Conservation (phyloP, 2,113 vertebrate species). For the Cavia porcellus region DNA sequence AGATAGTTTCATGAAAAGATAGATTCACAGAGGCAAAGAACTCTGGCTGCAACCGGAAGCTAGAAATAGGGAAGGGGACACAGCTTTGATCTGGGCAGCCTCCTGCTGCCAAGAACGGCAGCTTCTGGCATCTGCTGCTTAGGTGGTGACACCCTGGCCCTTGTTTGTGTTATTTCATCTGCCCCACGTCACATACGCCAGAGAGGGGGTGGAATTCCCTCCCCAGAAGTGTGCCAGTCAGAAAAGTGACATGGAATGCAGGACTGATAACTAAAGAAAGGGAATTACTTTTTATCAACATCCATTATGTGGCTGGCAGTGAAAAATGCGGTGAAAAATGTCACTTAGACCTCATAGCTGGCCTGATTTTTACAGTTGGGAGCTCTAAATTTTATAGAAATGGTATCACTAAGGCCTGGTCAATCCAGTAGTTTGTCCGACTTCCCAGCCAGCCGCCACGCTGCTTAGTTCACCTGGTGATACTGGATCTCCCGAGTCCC, state of each 20-base stretch:
- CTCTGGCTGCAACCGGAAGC: neutral
- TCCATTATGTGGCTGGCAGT: neutral
- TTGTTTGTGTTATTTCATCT: neutral
- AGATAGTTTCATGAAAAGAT: neutral
- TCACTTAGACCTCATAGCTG: neutral
- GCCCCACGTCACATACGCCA: neutral
- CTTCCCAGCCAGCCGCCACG: too few relatives aligned
- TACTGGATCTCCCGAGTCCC: neutral
- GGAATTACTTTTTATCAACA: neutral
- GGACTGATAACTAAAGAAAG: neutral
- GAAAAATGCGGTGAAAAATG: too few relatives aligned
- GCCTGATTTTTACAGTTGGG: neutral
- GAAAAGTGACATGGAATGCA: neutral
- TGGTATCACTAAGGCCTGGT: too few relatives aligned
- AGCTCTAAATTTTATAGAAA: neutral
- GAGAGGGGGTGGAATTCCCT: neutral
- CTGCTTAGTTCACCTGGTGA: accelerated
- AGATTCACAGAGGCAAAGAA: neutral
- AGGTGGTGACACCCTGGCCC: neutral
- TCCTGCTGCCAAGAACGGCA: neutral
- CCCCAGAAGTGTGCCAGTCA: neutral
- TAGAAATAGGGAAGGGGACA: neutral
- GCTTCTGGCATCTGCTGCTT: neutral
- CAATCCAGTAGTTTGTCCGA: accelerated
- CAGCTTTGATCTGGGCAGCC: neutral